phyloP scores from a whole-genome alignment of 2,888 invertebrate genomes.

The Orthosia gothica region DNA sequence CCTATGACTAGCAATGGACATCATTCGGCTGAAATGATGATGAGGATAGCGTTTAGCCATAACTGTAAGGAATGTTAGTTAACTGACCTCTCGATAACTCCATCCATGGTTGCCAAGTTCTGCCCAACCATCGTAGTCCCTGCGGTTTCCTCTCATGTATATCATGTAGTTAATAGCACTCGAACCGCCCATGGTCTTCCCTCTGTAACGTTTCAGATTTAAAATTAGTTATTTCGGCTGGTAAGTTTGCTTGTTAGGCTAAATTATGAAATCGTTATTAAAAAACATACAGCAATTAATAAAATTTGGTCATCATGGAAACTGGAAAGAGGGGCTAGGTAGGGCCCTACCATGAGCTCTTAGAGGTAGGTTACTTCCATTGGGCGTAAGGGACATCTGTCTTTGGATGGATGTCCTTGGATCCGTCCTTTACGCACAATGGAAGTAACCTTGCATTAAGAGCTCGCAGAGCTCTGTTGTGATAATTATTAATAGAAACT shows the following conservation, averaged over 20 bases:
- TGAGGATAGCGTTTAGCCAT: background rate
- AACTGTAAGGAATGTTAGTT: background rate
- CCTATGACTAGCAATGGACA: no score
- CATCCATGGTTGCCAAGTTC: slow-evolving; percentile 92
- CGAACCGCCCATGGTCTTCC: slow-evolving; percentile 93
- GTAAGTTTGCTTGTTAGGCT: slow-evolving; percentile 3
- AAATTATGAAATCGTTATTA: slow-evolving; percentile 53
- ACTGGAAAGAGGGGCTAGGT: no score
- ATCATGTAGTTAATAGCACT: slow-evolving; percentile 93
- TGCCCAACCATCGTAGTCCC: slow-evolving; percentile 93
- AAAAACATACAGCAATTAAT: background rate
- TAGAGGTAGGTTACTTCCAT: no score
- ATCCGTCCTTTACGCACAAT: no score
- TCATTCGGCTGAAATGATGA: no score
- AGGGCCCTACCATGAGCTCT: no score
- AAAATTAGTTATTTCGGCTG: background rate
- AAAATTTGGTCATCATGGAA: no score
- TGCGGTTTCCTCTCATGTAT: slow-evolving; percentile 92
- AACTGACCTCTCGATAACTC: slow-evolving; percentile 90
- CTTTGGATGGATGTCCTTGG: no score
- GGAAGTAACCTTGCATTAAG: no score
- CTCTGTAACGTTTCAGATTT: slow-evolving; percentile 79
- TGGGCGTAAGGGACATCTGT: no score
- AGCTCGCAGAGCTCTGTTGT: background rate
- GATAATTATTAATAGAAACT: background rate